phyloP scores from a whole-genome alignment of 1,140 invertebrate genomes.

The Mercenaria mercenaria region DNA sequence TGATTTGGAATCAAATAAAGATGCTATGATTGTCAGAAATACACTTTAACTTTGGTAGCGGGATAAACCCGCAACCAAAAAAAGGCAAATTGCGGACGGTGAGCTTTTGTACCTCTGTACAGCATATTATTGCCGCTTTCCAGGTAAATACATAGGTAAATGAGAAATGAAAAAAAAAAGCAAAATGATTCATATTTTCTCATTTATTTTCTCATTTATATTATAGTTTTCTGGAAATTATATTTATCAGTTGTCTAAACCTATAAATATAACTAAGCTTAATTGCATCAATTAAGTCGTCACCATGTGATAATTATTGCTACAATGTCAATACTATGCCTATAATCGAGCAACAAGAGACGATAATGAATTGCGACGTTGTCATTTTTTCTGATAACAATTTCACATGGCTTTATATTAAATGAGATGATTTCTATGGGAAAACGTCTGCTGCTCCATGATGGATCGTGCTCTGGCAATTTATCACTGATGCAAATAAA shows the following conservation, averaged over 20 bases:
- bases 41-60: no score
- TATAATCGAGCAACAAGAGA: neutral
- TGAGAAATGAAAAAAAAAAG: no score
- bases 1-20: no score
- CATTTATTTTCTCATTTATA: no score
- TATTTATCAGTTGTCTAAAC: neutral
- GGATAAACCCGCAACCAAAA: no score
- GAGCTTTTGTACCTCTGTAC: no score
- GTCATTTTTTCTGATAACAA: conserved; percentile 5
- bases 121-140: no score
- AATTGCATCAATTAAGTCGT: neutral
- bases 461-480: neutral
- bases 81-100: no score
- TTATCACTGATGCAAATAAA: conserved; percentile 2
- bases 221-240: neutral
- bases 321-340: neutral
- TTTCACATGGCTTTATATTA: neutral
- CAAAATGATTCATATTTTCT: no score
- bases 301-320: neutral
- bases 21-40: no score
- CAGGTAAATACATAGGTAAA: no score
- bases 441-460: neutral
- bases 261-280: neutral
- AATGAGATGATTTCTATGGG: neutral
- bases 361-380: neutral